Evolutionary conservation across 2,113 vertebrate genomes (phyloP).

Genomic region (Pycnonotus jocosus): DNA sequence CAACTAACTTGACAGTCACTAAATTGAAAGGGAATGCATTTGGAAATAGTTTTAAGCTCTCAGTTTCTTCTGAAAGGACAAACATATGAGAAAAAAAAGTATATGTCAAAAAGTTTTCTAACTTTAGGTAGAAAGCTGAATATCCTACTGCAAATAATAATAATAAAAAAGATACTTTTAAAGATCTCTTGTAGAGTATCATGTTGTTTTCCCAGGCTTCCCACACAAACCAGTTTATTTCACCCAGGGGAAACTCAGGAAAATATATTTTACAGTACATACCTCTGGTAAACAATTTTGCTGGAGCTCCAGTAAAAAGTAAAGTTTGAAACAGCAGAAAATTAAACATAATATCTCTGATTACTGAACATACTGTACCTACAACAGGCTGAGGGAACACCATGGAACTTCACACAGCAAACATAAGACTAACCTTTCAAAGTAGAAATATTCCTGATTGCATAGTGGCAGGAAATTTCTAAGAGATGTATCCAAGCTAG

Average conservation of each 20-base stretch:
- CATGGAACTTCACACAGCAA: neutral
- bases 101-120: neutral
- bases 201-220: neutral
- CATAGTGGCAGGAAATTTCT: neutral
- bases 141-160: neutral
- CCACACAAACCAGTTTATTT: neutral
- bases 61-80: neutral
- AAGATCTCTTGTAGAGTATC: neutral
- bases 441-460: neutral
- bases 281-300: constrained; percentile 30
- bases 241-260: neutral
- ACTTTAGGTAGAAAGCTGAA: neutral
- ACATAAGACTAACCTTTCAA: neutral
- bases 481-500: neutral
- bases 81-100: neutral
- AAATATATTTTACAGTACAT: neutral
- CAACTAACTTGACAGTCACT: neutral
- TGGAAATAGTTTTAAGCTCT: neutral
- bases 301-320: neutral
- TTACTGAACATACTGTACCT: neutral
- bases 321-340: constrained; percentile 19
- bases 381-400: neutral
- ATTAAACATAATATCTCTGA: neutral
- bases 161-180: neutral
- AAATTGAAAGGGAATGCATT: neutral